Evolutionary conservation across 2,113 vertebrate genomes (phyloP), one percentile per base, ranked within the genome.

Genomic region (Tapirus terrestris): DNA sequence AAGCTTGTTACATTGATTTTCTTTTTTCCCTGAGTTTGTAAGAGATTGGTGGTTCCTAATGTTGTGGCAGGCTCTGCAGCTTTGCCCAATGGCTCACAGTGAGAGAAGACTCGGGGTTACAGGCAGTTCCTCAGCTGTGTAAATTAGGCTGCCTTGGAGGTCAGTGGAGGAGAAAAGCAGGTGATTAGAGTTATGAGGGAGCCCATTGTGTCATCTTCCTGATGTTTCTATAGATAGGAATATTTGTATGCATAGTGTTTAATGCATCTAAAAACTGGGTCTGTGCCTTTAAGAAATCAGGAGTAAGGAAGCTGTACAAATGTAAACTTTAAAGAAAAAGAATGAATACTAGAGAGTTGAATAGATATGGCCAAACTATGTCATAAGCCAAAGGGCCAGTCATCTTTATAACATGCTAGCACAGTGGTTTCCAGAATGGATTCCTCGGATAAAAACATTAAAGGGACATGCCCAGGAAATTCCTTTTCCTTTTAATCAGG

Each of bases 401-500:
- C 23, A 23, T 86, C n/a, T 60, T 73, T 31, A 23, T 56, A 45
- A 43, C 16, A 20, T 75, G 8, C 31, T 43, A 81, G 29, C n/a
- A 61, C 7, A 1, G 25, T 70, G 27, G 6, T 81, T 92, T 94
- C 21, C 68, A 31, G 45, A 95, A 31, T 80, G 61, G n/a, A 65
- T 48, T 73, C 27, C 20, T 61, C n/a, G 53, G 67, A 39, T 87
- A 31, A 33, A 90, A 96, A 81, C 58, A 39, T 89, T 97, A 56
- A 92, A 94, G 91, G n/a, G 36, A 82, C 90, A 75, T 92, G 85
- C 12, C 33, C 51, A 75, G 91, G 83, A 91, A 92, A 95, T 94
- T 87, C 9, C 43, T 97, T 98, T 90, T 84, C 18, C 60, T 96
- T 98, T 97, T 97, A 90, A 96, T 97, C 96, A 79, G 39, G 75